phyloP scores from a whole-genome alignment of 2,888 invertebrate genomes.

The Acleris laterana region DNA sequence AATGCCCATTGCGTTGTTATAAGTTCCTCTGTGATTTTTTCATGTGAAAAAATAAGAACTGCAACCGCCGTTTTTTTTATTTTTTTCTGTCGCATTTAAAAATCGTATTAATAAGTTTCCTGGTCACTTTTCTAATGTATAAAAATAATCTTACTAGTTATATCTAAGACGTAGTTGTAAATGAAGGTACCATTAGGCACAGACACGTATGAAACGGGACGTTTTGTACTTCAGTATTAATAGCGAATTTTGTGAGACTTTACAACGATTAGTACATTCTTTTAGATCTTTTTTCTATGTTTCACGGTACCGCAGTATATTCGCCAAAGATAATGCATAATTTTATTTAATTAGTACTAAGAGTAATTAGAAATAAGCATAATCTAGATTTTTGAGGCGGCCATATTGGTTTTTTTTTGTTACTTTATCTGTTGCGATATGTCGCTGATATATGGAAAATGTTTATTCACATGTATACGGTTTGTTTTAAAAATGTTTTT shows the following conservation, averaged over 20 bases:
- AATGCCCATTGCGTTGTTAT: no score
- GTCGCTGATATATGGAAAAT: constrained; percentile 35
- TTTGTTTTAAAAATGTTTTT: constrained; percentile 36
- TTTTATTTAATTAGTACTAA: constrained; percentile 66
- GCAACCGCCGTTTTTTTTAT: not conserved
- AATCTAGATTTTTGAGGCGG: constrained; percentile 41
- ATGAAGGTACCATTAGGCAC: constrained; percentile 70
- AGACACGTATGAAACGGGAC: constrained; percentile 47
- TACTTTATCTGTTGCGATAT: constrained; percentile 43
- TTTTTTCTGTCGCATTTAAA: not conserved
- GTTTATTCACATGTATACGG: constrained; percentile 25
- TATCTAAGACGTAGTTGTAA: constrained; percentile 55
- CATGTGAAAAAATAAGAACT: not conserved
- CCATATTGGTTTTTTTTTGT: constrained; percentile 39
- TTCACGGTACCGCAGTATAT: constrained; percentile 78
- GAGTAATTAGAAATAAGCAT: constrained; percentile 54
- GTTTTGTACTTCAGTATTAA: constrained; percentile 78
- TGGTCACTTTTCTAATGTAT: constrained; percentile 46
- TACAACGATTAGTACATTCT: constrained; percentile 80
- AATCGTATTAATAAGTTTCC: constrained; percentile 41
- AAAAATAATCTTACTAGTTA: constrained; percentile 55
- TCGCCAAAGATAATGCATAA: constrained; percentile 84
- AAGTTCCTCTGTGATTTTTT: not conserved
- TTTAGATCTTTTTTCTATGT: constrained; percentile 53
- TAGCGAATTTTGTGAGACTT: constrained; percentile 77